Evolutionary conservation across 2,888 invertebrate genomes (phyloP), one percentile per base, ranked within the genome.

Genomic region (Caenorhabditis zanzibari): DNA sequence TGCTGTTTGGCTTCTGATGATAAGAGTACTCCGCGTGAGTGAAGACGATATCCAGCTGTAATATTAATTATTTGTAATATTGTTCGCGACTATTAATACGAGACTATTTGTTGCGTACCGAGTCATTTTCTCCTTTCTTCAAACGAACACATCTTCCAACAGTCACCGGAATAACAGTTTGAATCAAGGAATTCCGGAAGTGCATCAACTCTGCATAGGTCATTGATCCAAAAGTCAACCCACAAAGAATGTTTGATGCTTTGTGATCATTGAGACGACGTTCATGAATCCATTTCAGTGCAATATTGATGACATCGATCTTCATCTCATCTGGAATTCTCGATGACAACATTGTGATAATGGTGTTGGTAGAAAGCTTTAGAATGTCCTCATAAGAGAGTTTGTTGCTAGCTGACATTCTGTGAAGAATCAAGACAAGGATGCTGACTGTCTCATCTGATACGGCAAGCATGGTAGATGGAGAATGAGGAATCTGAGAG

Each of bases 221-320:
- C 81, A 81, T 69, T 14, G 73, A 56, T n/a, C 81, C 61, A 26
- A 81, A 61, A 0, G 81, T 81, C 35, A 74, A 24, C 7, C 58
- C 69, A 4, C 56, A 38, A 2, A 81, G 69, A 22, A 81, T 74
- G 22, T 32, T 63, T 5, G 66, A 38, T n/a, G 73, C 81, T 9
- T 56, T 68, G 26, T 63, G 49, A 38, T 73, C 47, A 38, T 32
- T 54, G n/a, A 74, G 54, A 28, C 74, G 73, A 52, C 74, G 52
- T 28, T 81, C 81, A 24, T 81, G 61, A 26, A 81, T 81, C 81
- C 81, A 81, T 41, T 73, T 73, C 32, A 81, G 26, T 2, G 69
- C 68, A 68, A 81, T 68, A 24, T 81, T 81, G 47, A 81, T 69
- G 7, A 81, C 22, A 19, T 81, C 69, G 12, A 81, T 32, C n/a